Conservation (phyloP, 2,113 vertebrate genomes). For the Dipodomys spectabilis region DNA sequence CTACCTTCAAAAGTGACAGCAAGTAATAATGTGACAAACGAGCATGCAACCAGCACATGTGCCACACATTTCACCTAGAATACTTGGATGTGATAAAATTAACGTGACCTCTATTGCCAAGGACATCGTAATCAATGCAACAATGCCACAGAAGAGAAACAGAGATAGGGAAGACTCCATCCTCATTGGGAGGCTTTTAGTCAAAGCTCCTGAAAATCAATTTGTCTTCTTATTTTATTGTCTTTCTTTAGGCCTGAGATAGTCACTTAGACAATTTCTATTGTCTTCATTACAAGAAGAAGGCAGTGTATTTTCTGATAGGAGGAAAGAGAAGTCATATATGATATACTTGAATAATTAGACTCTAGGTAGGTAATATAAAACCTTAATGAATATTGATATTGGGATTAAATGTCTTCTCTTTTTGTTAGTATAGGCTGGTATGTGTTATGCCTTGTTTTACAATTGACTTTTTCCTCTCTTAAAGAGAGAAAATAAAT, state of each 20-base stretch:
- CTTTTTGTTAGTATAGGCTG: conserved; percentile 61
- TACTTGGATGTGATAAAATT: conserved; percentile 87
- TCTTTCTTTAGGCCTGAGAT: conserved; percentile 47
- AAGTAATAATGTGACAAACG: conserved; percentile 97
- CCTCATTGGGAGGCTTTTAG: conserved; percentile 53
- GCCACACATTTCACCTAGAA: conserved; percentile 85
- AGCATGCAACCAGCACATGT: conserved; percentile 90
- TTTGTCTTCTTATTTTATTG: conserved; percentile 64
- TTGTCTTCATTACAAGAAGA: conserved; percentile 70
- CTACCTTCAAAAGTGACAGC: conserved; percentile 95
- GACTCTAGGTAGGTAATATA: conserved; percentile 38
- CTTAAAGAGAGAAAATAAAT: conserved; percentile 69
- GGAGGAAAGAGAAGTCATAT: background rate
- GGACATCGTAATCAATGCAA: conserved; percentile 89
- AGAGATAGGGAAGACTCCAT: conserved; percentile 56
- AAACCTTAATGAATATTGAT: conserved; percentile 79
- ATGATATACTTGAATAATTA: conserved; percentile 63
- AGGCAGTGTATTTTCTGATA: conserved; percentile 38
- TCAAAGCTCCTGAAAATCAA: conserved; percentile 78
- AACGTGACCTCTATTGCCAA: conserved; percentile 91
- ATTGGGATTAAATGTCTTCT: conserved; percentile 69
- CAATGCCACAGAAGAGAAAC: background rate
- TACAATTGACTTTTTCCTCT: conserved; percentile 46
- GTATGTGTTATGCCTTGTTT: conserved; percentile 61
- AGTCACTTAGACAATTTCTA: conserved; percentile 33